phyloP scores from a whole-genome alignment of 2,888 invertebrate genomes.

The Aleiodes alternator region DNA sequence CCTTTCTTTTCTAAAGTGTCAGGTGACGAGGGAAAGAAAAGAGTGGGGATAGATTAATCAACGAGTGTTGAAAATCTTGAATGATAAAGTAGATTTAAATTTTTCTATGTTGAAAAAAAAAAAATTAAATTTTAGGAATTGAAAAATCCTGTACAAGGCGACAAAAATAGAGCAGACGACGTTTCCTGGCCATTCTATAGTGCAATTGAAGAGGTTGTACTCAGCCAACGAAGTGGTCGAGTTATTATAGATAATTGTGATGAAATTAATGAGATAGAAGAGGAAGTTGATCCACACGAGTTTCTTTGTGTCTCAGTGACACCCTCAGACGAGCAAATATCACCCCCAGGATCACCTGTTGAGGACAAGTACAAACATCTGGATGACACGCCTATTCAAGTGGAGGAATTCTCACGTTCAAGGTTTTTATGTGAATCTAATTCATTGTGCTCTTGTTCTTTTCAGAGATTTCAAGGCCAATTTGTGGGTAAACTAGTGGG shows the following conservation, averaged over 20 bases:
- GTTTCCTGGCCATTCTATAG: constrained; percentile 70
- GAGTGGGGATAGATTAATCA: background rate
- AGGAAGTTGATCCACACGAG: constrained; percentile 65
- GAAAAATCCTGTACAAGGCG: constrained; percentile 68
- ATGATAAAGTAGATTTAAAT: too few relatives aligned
- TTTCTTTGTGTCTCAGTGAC: constrained; percentile 67
- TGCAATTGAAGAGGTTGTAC: constrained; percentile 66
- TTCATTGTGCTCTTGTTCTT: constrained; percentile 27
- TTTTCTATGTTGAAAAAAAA: background rate
- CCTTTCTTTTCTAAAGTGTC: too few relatives aligned
- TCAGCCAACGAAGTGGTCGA: constrained; percentile 55
- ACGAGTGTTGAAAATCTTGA: too few relatives aligned
- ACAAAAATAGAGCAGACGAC: constrained; percentile 69
- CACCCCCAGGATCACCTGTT: constrained; percentile 52
- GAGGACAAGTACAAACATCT: constrained; percentile 39
- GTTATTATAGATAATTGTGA: constrained; percentile 46
- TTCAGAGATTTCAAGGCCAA: constrained; percentile 19
- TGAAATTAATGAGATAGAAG: constrained; percentile 55
- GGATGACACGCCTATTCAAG: constrained; percentile 26
- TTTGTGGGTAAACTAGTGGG: constrained; percentile 14
- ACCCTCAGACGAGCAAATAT: constrained; percentile 54
- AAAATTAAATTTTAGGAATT: constrained; percentile 59
- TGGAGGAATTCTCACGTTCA: constrained; percentile 25
- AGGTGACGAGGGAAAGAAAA: background rate
- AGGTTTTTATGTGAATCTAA: constrained; percentile 39